phyloP scores from a whole-genome alignment of 2,797 vertebrate genomes.

The Sphenopsis melanotis region DNA sequence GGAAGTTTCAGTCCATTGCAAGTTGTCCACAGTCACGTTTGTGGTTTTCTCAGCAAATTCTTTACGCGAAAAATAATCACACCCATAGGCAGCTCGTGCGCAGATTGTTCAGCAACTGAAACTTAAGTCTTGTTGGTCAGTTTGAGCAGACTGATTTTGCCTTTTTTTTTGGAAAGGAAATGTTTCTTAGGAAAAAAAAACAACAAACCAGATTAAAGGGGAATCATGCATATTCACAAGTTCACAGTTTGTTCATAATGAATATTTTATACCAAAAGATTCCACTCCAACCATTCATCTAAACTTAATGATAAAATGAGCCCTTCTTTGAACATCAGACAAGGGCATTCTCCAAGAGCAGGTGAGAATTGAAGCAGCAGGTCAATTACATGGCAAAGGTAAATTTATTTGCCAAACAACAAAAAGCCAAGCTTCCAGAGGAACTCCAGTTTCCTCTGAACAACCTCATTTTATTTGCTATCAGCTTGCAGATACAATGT shows the following conservation, averaged over 20 bases:
- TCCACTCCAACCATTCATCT: constrained; percentile 32
- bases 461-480: background rate
- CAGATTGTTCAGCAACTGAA: background rate
- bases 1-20: background rate
- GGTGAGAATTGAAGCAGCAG: background rate
- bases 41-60: background rate
- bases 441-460: constrained; percentile 6
- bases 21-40: background rate
- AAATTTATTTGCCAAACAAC: background rate
- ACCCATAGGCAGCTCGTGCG: background rate
- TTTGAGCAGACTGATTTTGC: background rate
- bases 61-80: background rate
- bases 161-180: background rate
- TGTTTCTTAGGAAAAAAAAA: background rate
- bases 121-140: constrained; percentile 29
- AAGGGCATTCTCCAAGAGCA: background rate
- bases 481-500: constrained; percentile 2
- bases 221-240: constrained; percentile 66
- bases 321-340: background rate
- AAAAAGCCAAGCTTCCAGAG: background rate
- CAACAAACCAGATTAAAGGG: constrained; percentile 54
- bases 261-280: constrained; percentile 52
- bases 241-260: constrained; percentile 65
- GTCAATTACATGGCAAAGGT: background rate
- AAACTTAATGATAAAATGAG: constrained; percentile 34